A percentile compares a stretch with the other conserved stretches of the same genome.
These are phyloP conservation scores for Tachysurus vachellii DNA, from an alignment of 2,113 vertebrate genomes.

Conservation along the genomic window DNA sequence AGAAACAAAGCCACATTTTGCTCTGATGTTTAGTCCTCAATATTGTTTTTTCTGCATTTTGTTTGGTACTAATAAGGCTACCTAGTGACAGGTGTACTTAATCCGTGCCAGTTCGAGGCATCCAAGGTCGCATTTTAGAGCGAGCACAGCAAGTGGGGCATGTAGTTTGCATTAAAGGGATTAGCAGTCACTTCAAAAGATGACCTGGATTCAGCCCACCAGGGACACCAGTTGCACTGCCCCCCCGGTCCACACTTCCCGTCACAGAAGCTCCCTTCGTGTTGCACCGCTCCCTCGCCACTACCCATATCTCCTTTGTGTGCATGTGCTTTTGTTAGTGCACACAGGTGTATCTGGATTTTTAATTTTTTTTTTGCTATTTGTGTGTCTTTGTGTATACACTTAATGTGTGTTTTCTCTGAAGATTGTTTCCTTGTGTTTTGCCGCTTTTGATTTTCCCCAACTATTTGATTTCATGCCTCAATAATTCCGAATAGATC, in stretches of 20 bases:
- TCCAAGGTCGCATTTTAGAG: constrained; percentile 60
- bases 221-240: constrained; percentile 78
- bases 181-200: constrained; percentile 81
- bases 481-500: constrained; percentile 18
- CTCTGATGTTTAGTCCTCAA: background rate
- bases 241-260: constrained; percentile 72
- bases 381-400: constrained; percentile 9
- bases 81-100: constrained; percentile 74
- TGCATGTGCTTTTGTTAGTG: constrained; percentile 38
- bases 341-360: constrained; percentile 37
- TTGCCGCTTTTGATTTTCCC: constrained; percentile 15
- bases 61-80: constrained; percentile 10
- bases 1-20: background rate
- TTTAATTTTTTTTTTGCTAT: background rate
- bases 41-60: background rate
- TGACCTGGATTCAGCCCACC: constrained; percentile 81
- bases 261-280: constrained; percentile 71
- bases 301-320: constrained; percentile 65
- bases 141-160: constrained; percentile 71
- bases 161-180: constrained; percentile 82
- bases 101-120: constrained; percentile 71
- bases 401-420: background rate
- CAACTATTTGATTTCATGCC: constrained; percentile 41
- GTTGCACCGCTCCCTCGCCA: constrained; percentile 72
- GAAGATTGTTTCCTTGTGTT: constrained; percentile 29